phyloP scores from a whole-genome alignment of 1,140 invertebrate species.

The Dendroctonus valens region DNA sequence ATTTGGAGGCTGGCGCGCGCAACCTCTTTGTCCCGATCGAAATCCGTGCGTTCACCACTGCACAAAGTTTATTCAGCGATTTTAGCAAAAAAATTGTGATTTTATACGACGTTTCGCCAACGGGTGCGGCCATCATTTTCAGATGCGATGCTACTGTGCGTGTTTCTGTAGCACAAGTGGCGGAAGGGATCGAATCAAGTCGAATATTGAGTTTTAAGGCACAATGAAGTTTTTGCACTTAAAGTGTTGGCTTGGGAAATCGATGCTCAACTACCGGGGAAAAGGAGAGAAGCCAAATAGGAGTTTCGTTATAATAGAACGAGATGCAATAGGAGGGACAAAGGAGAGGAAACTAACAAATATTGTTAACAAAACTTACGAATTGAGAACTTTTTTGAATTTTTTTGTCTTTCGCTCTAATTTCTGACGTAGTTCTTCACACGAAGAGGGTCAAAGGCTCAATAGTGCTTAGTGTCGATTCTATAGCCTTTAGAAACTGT shows the following conservation, averaged over 20 bases:
- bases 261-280: too few relatives aligned
- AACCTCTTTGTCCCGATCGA: constrained; percentile 8
- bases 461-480: neutral
- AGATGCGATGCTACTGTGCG: neutral
- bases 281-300: too few relatives aligned
- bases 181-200: neutral
- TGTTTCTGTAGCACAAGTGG: neutral
- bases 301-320: too few relatives aligned
- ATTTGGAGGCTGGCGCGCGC: constrained; percentile 8
- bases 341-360: too few relatives aligned
- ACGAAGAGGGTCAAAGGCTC: neutral
- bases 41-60: neutral
- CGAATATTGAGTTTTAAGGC: neutral
- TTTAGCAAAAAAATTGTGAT: too few relatives aligned
- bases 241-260: too few relatives aligned
- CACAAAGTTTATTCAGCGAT: neutral
- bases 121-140: neutral
- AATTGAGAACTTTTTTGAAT: too few relatives aligned
- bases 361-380: too few relatives aligned
- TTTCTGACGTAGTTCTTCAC: neutral
- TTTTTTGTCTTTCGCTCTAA: too few relatives aligned
- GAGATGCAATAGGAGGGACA: too few relatives aligned
- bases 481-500: neutral
- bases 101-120: too few relatives aligned
- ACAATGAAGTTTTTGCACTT: neutral